These are phyloP conservation scores for Achroia grisella DNA, from an alignment of 1,140 invertebrate species.

Conservation along the genomic window DNA sequence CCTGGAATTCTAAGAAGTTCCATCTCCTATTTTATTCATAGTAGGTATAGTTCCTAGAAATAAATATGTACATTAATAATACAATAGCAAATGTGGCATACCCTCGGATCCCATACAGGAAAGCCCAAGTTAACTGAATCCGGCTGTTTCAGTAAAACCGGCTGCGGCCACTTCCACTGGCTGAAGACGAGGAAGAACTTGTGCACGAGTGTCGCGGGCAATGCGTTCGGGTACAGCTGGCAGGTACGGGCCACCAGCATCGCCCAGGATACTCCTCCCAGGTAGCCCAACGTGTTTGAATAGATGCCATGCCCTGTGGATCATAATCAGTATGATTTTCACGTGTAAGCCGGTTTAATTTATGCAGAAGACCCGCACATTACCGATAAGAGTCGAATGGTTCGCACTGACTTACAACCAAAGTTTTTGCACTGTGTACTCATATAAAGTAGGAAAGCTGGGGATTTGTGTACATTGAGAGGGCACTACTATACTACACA, in stretches of 20 bases:
- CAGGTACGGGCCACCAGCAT: constrained; percentile 99
- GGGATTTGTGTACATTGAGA: too few relatives aligned
- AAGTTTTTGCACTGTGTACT: too few relatives aligned
- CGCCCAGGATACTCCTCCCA: constrained; percentile 99
- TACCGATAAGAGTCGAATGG: too few relatives aligned
- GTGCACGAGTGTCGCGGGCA: constrained; percentile 94
- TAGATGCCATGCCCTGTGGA: constrained; percentile 94
- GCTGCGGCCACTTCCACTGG: constrained; percentile 98
- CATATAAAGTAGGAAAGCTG: too few relatives aligned
- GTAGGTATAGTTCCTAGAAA: background rate
- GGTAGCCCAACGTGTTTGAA: constrained; percentile 97
- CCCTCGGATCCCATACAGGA: constrained; percentile 95
- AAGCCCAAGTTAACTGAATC: constrained; percentile 91
- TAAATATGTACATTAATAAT: background rate
- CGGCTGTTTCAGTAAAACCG: constrained; percentile 94
- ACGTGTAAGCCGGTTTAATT: too few relatives aligned
- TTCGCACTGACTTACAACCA: too few relatives aligned
- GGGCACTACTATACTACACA: too few relatives aligned
- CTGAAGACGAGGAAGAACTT: constrained; percentile 99
- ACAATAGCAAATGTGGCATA: constrained; percentile 54
- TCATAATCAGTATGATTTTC: too few relatives aligned
- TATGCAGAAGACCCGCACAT: too few relatives aligned
- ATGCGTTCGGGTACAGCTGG: constrained; percentile 98
- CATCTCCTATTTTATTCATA: background rate
- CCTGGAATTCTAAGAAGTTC: too few relatives aligned